Evolutionary conservation across 1,140 invertebrate species (phyloP), one percentile per base, ranked within the genome.

Genomic region (Sarcophaga bullata): DNA sequence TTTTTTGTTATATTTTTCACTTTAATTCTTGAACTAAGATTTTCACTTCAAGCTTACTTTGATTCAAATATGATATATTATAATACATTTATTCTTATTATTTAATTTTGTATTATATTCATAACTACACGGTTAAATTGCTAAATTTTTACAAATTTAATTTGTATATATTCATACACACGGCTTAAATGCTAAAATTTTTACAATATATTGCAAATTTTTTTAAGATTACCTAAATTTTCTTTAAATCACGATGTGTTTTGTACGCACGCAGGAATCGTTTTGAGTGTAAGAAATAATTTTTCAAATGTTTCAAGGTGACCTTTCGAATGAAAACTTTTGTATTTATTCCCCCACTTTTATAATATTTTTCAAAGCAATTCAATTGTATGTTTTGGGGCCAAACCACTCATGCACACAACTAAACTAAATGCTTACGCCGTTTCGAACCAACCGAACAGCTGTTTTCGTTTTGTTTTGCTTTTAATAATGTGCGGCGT

Each of bases 231-330:
- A 78, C 75, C 75, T 78, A 50, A 78, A 78, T 50, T 48, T 19
- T 78, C 49, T 78, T 52, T 52, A 25, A 78, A 78, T 50, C 6
- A 52, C 10, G 73, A 76, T 48, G 73, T 78, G 75, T 52, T 50
- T 52, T 11, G 25, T 8, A 17, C 75, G 75, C 10, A 52, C 48
- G 17, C 75, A 52, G 75, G 48, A 78, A 78, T 78, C 48, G 75
- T 19, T 78, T 76, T 76, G n/a, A 52, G 50, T 50, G 48, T 49
- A 10, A 78, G 50, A 49, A 25, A 50, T 47, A 52, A 19, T 78
- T 78, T 50, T 78, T 78, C 75, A 78, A 78, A 49, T 50, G 62
- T 50, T 78, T 78, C 75, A 78, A 78, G 75, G 75, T 78, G 75
- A 78, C 75, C 75, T 78, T 78, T 78, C 37, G 75, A 78, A 78